Evolutionary conservation across 2,113 vertebrate genomes (phyloP), one percentile per base, ranked within the genome.

Genomic region (Grallaria varia): DNA sequence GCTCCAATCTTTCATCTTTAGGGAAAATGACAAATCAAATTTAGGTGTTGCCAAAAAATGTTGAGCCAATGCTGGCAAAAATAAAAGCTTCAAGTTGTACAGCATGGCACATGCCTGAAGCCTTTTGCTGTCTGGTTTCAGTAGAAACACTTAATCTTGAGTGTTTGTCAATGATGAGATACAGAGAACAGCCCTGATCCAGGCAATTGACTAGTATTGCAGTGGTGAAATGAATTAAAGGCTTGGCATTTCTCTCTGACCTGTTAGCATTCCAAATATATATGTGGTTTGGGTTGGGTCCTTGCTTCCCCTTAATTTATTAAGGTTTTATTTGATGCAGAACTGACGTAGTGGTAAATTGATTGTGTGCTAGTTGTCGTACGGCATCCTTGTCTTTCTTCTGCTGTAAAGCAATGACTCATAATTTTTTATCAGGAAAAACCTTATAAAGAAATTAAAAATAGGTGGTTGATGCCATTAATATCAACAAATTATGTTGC

Each of bases 191-290:
- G 20, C 25, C 17, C 45, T 55, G 24, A 49, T 58, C 56, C 37
- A 63, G 24, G 44, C 28, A 78, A 12, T 21, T 37, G 52, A 39
- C 28, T 60, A 9, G 19, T 40, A 71, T 18, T 28, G 19, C 30
- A 73, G 22, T 23, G n/a, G 44, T 68, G 64, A 90, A 88, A 53
- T 91, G 55, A 95, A 84, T 98, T 96, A 93, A 67, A 93, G 73
- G 84, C 53, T 95, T 33, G 33, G 79, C 63, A 14, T 73, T 53
- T 75, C 52, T 64, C 11, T 74, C 10, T 92, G 56, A 60, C 31
- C 23, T 76, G 60, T 85, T 63, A 93, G 3, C 16, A 84, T 39
- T 66, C 28, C n/a, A 69, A 63, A 40, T 93, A 53, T 39, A 58
- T 93, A 60, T 60, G 19, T 31, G 2, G 7, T 73, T 67, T 44